A percentile compares a stretch with the other conserved stretches of the same genome.
These are phyloP conservation scores for Lathamus discolor DNA, from an alignment of 2,113 vertebrate species.

Conservation along the genomic window DNA sequence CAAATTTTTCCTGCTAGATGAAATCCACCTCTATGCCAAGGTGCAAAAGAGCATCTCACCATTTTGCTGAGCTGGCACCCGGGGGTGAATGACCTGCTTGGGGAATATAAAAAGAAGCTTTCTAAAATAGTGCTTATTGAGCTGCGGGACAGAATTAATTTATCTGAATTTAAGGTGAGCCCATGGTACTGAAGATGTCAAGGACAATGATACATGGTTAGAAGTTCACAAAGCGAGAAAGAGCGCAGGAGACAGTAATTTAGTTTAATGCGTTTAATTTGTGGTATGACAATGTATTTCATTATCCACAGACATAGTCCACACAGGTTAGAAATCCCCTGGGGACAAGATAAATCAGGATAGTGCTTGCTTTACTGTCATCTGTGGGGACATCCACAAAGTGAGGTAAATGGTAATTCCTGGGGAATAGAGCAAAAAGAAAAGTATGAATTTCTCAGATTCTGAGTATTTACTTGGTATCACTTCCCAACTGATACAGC, in stretches of 20 bases:
- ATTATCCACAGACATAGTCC: not conserved
- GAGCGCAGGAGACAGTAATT: not conserved
- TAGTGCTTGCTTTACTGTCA: conserved; percentile 19
- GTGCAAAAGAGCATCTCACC: not conserved
- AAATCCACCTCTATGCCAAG: not conserved
- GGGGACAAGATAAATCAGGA: conserved; percentile 10
- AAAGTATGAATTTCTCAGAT: not conserved
- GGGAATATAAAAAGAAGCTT: not conserved
- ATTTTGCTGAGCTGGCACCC: not conserved
- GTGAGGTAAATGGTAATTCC: not conserved
- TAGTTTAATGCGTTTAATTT: conserved; percentile 34
- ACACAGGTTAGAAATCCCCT: conserved; percentile 3
- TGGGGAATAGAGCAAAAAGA: not conserved
- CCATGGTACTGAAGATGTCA: not conserved
- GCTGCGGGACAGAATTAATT: not conserved
- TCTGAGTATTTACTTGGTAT: not conserved
- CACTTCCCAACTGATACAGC: not conserved
- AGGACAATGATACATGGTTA: not conserved
- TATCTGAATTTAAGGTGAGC: not conserved
- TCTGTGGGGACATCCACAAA: not conserved
- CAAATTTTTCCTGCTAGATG: not conserved
- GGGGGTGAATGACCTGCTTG: not conserved
- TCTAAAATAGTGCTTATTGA: not conserved
- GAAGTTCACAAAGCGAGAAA: conserved; percentile 17
- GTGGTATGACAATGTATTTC: not conserved